These are phyloP conservation scores for Eumeta japonica DNA, from an alignment of 1,140 invertebrate species.

Conservation along the genomic window DNA sequence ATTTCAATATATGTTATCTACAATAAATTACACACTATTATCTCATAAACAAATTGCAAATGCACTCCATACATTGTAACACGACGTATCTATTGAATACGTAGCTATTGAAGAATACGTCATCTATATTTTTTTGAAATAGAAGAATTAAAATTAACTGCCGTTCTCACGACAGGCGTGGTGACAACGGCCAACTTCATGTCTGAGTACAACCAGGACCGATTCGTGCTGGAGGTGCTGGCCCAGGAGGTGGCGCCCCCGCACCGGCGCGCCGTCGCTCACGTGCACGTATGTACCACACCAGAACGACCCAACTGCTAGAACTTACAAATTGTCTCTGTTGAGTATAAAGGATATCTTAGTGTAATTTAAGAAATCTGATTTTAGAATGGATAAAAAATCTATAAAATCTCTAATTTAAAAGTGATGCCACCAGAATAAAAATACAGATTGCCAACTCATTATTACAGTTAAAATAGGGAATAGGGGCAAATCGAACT, in stretches of 20 bases:
- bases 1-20: too few species aligned
- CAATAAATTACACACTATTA: too few species aligned
- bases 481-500: too few species aligned
- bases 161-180: too few species aligned
- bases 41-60: too few species aligned
- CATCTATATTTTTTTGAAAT: constrained; percentile 2
- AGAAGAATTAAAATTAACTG: too few species aligned
- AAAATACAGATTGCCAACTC: constrained; percentile 5
- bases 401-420: background rate
- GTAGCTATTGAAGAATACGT: too few species aligned
- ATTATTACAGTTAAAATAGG: too few species aligned
- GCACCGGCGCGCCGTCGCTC: constrained; percentile 70
- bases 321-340: background rate
- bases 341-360: background rate
- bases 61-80: too few species aligned
- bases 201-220: constrained; percentile 83
- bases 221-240: constrained; percentile 80
- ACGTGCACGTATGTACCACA: constrained; percentile 70
- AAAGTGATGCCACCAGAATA: background rate
- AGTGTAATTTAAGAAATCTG: background rate
- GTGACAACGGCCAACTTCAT: constrained; percentile 76
- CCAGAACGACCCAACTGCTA: background rate
- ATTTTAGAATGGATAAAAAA: background rate
- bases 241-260: constrained; percentile 81
- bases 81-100: too few species aligned